Evolutionary conservation across 2,888 invertebrate genomes (phyloP).

Genomic region (Hydrotaea cyrtoneurina): DNA sequence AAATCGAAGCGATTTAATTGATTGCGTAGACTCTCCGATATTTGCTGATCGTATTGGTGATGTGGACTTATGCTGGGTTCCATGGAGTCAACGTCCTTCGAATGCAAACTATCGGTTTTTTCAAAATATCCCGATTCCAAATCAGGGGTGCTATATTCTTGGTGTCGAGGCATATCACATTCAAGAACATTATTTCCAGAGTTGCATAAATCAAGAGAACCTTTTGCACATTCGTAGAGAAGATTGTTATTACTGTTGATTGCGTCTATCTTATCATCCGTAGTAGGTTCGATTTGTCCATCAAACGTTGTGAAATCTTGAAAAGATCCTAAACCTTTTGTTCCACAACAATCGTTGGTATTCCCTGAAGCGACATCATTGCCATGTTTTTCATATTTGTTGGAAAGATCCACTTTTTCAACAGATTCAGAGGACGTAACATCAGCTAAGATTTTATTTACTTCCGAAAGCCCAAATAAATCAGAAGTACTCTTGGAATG

Average conservation of each 20-base stretch:
- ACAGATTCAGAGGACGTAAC: too few relatives aligned
- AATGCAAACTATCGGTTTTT: conserved; percentile 74
- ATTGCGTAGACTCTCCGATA: conserved; percentile 73
- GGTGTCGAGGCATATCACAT: conserved; percentile 71
- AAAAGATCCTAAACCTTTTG: too few relatives aligned
- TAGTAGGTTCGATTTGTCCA: not conserved
- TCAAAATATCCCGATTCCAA: conserved; percentile 77
- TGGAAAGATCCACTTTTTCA: too few relatives aligned
- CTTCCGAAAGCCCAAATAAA: not conserved
- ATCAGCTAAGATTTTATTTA: too few relatives aligned
- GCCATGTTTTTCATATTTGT: too few relatives aligned
- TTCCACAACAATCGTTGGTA: not conserved
- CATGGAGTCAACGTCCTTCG: conserved; percentile 73
- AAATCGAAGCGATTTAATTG: conserved; percentile 74
- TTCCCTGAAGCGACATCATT: not conserved
- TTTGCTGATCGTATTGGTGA: conserved; percentile 67
- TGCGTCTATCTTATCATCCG: not conserved
- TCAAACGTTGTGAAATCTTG: too few relatives aligned
- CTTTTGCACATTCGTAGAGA: conserved; percentile 67
- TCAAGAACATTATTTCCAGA: conserved; percentile 76
- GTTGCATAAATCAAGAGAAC: conserved; percentile 75
- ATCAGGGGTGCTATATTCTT: conserved; percentile 74
- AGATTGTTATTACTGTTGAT: not conserved
- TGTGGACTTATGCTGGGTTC: conserved; percentile 38
- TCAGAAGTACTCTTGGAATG: not conserved